phyloP scores from a whole-genome alignment of 2,888 invertebrate genomes.

The Stenotaenia linearis region DNA sequence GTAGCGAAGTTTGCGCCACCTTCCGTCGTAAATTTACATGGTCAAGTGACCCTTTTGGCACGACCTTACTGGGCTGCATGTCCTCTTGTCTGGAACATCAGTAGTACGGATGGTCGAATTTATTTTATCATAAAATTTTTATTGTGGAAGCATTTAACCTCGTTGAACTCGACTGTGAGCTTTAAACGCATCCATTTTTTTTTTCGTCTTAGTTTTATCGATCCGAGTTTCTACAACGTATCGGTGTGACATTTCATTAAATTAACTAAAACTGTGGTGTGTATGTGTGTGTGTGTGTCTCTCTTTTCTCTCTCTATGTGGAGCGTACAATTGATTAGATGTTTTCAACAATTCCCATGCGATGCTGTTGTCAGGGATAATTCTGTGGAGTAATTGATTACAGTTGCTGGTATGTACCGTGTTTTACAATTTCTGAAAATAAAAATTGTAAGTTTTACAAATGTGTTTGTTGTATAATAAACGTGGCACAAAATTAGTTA shows the following conservation, averaged over 20 bases:
- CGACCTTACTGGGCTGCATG: not conserved
- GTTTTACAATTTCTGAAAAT: not conserved
- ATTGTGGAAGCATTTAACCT: not conserved
- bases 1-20: not conserved
- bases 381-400: not conserved
- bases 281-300: not conserved
- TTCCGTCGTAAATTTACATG: not conserved
- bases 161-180: not conserved
- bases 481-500: no score
- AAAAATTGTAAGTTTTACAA: not conserved
- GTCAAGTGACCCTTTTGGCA: not conserved
- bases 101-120: not conserved
- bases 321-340: not conserved
- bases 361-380: not conserved
- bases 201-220: not conserved
- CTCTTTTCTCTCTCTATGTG: no score
- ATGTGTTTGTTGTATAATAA: no score
- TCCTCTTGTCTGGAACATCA: not conserved
- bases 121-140: not conserved
- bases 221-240: not conserved
- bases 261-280: not conserved
- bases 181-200: not conserved
- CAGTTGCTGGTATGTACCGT: not conserved
- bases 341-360: not conserved
- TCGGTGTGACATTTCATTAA: not conserved